phyloP scores from a whole-genome alignment of 2,113 vertebrate species.

The Odontesthes bonariensis region DNA sequence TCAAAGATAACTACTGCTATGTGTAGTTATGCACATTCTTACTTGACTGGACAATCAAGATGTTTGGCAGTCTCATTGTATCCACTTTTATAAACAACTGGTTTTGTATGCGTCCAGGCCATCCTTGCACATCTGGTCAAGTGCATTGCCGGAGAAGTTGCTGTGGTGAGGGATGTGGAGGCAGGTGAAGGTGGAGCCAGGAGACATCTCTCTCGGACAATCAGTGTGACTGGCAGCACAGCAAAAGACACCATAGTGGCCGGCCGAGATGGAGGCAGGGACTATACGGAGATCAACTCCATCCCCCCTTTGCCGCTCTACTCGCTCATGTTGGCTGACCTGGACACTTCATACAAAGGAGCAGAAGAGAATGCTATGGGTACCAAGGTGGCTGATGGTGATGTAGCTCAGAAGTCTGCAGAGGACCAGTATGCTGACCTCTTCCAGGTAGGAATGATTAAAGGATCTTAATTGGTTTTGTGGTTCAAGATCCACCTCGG shows the following conservation, averaged over 20 bases:
- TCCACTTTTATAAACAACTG: not conserved
- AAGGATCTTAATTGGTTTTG: not conserved
- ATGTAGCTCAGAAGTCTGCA: constrained; percentile 75
- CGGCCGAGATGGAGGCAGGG: constrained; percentile 94
- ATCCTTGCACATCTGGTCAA: constrained; percentile 98
- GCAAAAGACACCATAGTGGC: constrained; percentile 96
- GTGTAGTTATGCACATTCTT: no score
- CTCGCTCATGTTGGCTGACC: constrained; percentile 92
- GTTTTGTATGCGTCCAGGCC: constrained; percentile 73
- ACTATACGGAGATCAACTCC: constrained; percentile 98
- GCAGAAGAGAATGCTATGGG: constrained; percentile 88
- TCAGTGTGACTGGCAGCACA: constrained; percentile 97
- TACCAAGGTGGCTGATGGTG: constrained; percentile 82
- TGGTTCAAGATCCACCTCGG: not conserved
- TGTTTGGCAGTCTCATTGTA: no score
- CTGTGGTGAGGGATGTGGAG: constrained; percentile 93
- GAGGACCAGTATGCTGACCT: constrained; percentile 95
- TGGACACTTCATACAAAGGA: constrained; percentile 89
- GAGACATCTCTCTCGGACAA: constrained; percentile 95
- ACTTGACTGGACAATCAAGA: no score
- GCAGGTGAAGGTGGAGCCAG: constrained; percentile 91
- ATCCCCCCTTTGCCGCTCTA: constrained; percentile 95
- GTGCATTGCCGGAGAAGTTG: constrained; percentile 97
- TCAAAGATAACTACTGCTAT: no score
- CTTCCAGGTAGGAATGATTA: constrained; percentile 83